These are phyloP conservation scores for Thripadectes ignobilis DNA, from an alignment of 2,797 vertebrate genomes.

Conservation along the genomic window DNA sequence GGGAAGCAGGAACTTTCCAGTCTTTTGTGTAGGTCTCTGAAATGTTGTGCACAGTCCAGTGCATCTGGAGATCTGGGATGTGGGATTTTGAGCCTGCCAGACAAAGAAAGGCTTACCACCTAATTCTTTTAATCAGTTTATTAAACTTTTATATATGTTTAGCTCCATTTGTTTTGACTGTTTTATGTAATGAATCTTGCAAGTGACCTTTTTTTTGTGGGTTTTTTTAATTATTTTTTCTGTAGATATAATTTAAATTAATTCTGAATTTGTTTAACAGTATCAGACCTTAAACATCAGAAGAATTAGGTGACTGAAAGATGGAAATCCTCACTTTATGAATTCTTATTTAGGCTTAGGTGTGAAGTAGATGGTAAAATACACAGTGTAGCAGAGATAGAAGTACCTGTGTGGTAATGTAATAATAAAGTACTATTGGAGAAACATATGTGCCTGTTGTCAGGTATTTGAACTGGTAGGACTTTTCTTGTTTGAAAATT, in stretches of 20 bases:
- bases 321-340: not conserved
- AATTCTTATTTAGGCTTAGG: not conserved
- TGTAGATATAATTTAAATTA: not conserved
- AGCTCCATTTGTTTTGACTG: not conserved
- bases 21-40: not conserved
- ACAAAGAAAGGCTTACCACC: not conserved
- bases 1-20: not conserved
- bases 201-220: not conserved
- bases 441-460: not conserved
- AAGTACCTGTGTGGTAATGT: not conserved
- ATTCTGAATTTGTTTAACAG: not conserved
- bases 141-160: not conserved
- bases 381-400: not conserved
- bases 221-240: not conserved
- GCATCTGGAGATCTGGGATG: not conserved
- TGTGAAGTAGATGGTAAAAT: not conserved
- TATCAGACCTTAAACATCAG: not conserved
- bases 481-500: not conserved
- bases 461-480: not conserved
- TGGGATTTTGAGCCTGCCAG: not conserved
- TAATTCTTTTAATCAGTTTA: not conserved
- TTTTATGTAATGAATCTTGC: not conserved
- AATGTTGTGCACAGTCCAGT: not conserved
- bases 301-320: not conserved
- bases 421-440: not conserved